Evolutionary conservation across 2,113 vertebrate genomes (phyloP).

Genomic region (Alexandromys fortis): DNA sequence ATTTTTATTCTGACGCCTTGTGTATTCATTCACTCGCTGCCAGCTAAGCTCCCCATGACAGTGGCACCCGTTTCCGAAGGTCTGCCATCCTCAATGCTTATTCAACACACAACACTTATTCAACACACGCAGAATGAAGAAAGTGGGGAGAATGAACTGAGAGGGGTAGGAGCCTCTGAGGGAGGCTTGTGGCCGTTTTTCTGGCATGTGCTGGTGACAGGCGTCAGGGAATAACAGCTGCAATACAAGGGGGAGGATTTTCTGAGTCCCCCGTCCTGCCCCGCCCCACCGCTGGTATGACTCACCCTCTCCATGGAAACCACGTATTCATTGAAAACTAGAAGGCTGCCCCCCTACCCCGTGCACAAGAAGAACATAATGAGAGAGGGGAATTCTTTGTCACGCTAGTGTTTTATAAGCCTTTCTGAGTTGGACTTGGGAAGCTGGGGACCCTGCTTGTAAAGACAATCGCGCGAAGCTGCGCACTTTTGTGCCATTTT

Average conservation of each 20-base stretch:
- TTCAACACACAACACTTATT: not conserved
- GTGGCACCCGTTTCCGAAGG: too few relatives aligned
- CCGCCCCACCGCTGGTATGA: too few relatives aligned
- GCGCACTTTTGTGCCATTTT: too few relatives aligned
- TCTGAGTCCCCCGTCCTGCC: too few relatives aligned
- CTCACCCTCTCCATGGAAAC: not conserved
- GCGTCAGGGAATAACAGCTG: not conserved
- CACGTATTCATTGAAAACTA: not conserved
- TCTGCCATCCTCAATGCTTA: not conserved
- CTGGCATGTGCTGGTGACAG: fast-evolving
- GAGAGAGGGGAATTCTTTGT: not conserved
- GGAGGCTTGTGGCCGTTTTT: fast-evolving
- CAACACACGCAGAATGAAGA: too few relatives aligned
- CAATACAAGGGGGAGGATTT: not conserved
- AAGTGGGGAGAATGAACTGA: not conserved
- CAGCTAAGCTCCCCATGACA: not conserved
- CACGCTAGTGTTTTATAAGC: not conserved
- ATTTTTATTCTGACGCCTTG: not conserved
- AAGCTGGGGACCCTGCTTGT: not conserved
- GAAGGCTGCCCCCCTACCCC: fast-evolving
- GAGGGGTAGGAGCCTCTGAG: too few relatives aligned
- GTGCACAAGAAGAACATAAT: not conserved
- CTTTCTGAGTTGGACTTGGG: not conserved
- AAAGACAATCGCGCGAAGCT: not conserved
- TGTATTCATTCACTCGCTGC: not conserved